These are phyloP conservation scores for Drosophila rellima DNA, from an alignment of 2,888 invertebrate genomes.

Conservation along the genomic window DNA sequence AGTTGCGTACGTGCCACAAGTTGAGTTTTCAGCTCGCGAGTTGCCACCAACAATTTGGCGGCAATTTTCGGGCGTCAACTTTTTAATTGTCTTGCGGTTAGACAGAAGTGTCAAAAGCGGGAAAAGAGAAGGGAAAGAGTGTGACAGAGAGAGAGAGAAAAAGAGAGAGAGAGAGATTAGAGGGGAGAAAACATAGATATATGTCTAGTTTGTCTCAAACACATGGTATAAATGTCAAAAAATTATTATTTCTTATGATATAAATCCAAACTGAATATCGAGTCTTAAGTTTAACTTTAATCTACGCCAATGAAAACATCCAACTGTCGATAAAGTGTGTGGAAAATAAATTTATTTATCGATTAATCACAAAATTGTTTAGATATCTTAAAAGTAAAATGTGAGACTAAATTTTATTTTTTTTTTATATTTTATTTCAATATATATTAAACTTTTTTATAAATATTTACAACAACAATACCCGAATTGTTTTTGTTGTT, in stretches of 20 bases:
- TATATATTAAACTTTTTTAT: too few species aligned
- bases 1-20: slow-evolving; percentile 73
- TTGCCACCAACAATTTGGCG: slow-evolving; percentile 49
- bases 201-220: not conserved
- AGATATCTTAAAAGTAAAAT: too few species aligned
- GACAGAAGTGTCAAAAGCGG: slow-evolving; percentile 2
- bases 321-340: not conserved
- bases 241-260: not conserved
- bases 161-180: not conserved
- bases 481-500: too few species aligned
- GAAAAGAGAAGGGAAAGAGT: not conserved
- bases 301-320: not conserved
- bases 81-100: slow-evolving; percentile 74
- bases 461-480: too few species aligned
- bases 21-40: slow-evolving; percentile 57
- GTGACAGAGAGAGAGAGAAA: not conserved
- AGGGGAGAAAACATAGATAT: not conserved
- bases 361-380: too few species aligned
- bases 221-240: not conserved
- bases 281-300: not conserved
- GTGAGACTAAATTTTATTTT: too few species aligned
- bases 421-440: too few species aligned
- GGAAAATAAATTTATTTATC: not conserved
- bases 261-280: not conserved
- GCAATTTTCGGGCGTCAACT: slow-evolving; percentile 66